Percentiles rank a stretch among this genome's conserved stretches.
These are phyloP conservation scores for Parauchenoglanis punctatus DNA, from an alignment of 2,797 vertebrate species.

Conservation along the genomic window DNA sequence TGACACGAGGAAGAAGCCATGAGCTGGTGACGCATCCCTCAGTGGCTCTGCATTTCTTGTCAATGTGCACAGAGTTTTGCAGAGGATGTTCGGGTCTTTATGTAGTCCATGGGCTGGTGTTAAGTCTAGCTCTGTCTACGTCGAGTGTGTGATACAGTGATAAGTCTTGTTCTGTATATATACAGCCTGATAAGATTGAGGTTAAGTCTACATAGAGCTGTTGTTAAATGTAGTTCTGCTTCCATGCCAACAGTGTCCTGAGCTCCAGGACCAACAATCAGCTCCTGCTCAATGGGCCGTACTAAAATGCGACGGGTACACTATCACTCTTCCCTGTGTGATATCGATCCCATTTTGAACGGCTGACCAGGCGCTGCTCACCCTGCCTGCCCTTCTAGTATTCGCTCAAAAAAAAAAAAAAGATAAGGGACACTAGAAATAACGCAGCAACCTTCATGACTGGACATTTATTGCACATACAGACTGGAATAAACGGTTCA, in stretches of 20 bases:
- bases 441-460: neutral
- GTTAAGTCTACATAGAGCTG: neutral
- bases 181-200: neutral
- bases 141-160: neutral
- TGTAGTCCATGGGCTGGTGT: neutral
- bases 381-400: slow-evolving; percentile 31
- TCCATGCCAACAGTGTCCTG: slow-evolving; percentile 1
- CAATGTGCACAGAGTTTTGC: neutral
- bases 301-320: slow-evolving; percentile 40
- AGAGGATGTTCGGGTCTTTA: neutral
- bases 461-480: slow-evolving; percentile 1
- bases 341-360: slow-evolving; percentile 51
- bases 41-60: neutral
- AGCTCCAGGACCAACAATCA: slow-evolving; percentile 20
- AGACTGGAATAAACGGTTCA: neutral
- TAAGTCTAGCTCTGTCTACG: neutral
- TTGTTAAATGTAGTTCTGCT: slow-evolving; percentile 2
- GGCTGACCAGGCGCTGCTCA: slow-evolving; percentile 31
- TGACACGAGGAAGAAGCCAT: neutral
- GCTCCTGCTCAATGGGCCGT: slow-evolving; percentile 30
- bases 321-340: slow-evolving; percentile 28
- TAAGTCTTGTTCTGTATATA: neutral
- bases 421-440: neutral
- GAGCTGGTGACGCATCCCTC: neutral
- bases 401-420: neutral